phyloP scores from a whole-genome alignment of 2,888 invertebrate genomes.

The Cancer borealis region DNA sequence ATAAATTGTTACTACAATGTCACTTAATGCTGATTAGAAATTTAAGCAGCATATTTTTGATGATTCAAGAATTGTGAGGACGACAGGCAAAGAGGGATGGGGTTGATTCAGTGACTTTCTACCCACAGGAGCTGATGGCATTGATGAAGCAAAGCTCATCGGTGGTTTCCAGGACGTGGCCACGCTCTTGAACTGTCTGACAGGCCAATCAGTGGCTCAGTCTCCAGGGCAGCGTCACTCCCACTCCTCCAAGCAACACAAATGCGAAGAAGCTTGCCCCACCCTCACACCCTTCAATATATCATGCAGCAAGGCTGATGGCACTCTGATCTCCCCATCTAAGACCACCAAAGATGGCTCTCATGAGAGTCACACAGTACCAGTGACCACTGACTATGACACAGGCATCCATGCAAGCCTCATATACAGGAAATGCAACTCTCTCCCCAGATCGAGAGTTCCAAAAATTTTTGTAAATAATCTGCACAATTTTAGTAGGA shows the following conservation, averaged over 20 bases:
- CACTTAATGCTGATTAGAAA: not conserved
- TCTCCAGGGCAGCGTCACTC: conserved; percentile 43
- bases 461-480: conserved; percentile 66
- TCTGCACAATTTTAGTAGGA: conserved; percentile 39
- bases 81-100: not conserved
- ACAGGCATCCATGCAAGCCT: not conserved
- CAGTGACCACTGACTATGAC: not conserved
- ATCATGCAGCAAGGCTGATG: not conserved
- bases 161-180: conserved; percentile 76
- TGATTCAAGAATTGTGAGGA: not conserved
- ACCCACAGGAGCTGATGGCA: conserved; percentile 52
- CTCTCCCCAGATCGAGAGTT: conserved; percentile 58
- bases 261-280: not conserved
- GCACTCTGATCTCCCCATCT: not conserved
- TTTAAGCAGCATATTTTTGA: not conserved
- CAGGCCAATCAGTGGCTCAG: conserved; percentile 21
- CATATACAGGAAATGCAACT: conserved; percentile 57
- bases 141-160: conserved; percentile 40
- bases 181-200: conserved; percentile 72
- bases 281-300: conserved; percentile 17
- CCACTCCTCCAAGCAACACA: not conserved
- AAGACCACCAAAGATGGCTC: not conserved
- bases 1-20: not conserved
- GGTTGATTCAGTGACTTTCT: not conserved
- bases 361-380: not conserved